phyloP scores from a whole-genome alignment of 2,888 invertebrate species.

The Eupithecia pulchellata region DNA sequence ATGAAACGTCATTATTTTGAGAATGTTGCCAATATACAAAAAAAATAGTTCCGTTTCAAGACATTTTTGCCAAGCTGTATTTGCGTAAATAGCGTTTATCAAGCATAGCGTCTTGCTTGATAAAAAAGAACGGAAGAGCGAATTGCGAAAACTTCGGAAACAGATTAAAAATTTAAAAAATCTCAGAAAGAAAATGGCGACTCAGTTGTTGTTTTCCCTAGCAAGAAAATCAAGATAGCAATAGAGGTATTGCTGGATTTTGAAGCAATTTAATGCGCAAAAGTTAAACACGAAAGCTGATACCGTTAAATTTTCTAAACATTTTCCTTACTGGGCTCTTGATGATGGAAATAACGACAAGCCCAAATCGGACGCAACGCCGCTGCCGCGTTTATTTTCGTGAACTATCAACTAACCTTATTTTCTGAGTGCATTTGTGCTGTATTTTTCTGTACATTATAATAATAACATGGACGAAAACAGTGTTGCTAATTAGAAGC shows the following conservation, averaged over 20 bases:
- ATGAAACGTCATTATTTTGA: no score
- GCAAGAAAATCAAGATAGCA: background rate
- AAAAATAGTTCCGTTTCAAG: no score
- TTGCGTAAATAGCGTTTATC: no score
- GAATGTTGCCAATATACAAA: no score
- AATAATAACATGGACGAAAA: slow-evolving; percentile 25
- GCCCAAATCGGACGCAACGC: slow-evolving; percentile 35
- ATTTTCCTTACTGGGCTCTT: background rate
- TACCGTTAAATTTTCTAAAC: background rate
- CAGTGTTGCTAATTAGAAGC: slow-evolving; percentile 24
- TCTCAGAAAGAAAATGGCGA: slow-evolving; percentile 71
- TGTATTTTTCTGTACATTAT: slow-evolving; percentile 15
- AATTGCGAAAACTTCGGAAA: background rate
- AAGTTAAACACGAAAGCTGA: background rate
- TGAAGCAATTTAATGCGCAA: background rate
- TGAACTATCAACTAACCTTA: slow-evolving; percentile 38
- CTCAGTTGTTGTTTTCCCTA: slow-evolving; percentile 63
- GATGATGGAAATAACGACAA: slow-evolving; percentile 14
- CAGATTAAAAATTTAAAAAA: background rate
- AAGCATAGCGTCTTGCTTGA: no score
- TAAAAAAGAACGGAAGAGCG: no score
- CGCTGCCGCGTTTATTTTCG: slow-evolving; percentile 43
- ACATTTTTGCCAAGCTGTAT: no score
- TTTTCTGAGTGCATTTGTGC: slow-evolving; percentile 18
- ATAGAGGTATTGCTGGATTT: background rate